phyloP scores from a whole-genome alignment of 2,888 invertebrate genomes.

The Apotomis betuletana region DNA sequence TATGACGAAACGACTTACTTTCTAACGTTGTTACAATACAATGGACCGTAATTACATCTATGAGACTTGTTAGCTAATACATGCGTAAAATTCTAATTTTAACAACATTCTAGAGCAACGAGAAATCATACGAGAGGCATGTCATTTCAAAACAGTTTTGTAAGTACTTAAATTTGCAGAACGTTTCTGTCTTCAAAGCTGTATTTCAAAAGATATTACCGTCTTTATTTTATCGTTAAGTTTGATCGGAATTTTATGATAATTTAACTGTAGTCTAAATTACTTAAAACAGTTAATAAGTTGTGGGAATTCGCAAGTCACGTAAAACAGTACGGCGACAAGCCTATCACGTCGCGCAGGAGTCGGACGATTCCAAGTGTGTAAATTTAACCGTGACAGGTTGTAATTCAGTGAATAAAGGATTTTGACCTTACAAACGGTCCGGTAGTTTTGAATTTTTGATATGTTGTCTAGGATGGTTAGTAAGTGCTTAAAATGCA shows the following conservation, averaged over 20 bases:
- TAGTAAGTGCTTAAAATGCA: too few relatives aligned
- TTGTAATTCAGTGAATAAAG: too few relatives aligned
- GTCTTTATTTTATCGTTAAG: neutral
- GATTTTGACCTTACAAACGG: too few relatives aligned
- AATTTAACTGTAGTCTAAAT: conserved; percentile 11
- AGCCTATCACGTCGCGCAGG: neutral
- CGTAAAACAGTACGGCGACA: neutral
- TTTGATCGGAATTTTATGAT: conserved; percentile 14
- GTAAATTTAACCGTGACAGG: conserved; percentile 7
- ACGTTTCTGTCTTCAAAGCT: neutral
- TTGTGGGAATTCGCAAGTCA: neutral
- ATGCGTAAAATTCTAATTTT: conserved; percentile 28
- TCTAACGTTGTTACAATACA: conserved; percentile 67
- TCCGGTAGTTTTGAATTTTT: too few relatives aligned
- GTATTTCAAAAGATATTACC: neutral
- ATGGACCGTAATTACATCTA: conserved; percentile 64
- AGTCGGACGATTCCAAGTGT: conserved; percentile 8
- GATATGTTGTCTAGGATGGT: too few relatives aligned
- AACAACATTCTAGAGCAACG: conserved; percentile 5
- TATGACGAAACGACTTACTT: conserved; percentile 71
- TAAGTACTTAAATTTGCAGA: neutral
- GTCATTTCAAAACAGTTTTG: neutral
- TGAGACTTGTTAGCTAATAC: conserved; percentile 38
- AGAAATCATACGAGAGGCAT: neutral
- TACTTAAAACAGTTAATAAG: conserved; percentile 5